phyloP scores from a whole-genome alignment of 2,797 vertebrate genomes.

The Anniella stebbinsi region DNA sequence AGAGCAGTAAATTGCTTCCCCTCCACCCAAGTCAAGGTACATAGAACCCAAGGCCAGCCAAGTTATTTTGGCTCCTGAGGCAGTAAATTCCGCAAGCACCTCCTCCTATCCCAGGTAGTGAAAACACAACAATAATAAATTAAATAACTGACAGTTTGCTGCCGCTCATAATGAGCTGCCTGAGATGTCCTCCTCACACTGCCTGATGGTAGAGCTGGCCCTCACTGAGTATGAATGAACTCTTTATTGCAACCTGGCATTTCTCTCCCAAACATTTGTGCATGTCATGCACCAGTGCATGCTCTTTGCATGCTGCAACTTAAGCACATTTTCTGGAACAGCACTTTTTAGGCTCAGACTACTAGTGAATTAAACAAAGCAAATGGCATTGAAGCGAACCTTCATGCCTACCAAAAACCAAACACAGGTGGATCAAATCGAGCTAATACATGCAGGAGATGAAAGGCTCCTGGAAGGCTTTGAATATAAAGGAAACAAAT shows the following conservation, averaged over 20 bases:
- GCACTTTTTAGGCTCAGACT: background rate
- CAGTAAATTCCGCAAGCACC: background rate
- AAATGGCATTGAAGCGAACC: background rate
- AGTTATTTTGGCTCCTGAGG: background rate
- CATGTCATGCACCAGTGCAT: background rate
- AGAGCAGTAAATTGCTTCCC: background rate
- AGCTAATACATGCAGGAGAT: background rate
- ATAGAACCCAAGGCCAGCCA: background rate
- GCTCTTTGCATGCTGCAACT: background rate
- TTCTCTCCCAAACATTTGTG: background rate
- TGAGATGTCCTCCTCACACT: too few species aligned
- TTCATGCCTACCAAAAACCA: background rate
- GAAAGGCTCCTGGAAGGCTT: conserved; percentile 1
- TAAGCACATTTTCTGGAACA: background rate
- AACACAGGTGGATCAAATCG: conserved; percentile 14
- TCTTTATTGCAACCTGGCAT: background rate
- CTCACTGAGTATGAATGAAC: background rate
- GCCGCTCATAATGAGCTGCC: background rate
- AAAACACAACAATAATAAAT: background rate
- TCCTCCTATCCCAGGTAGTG: too few species aligned
- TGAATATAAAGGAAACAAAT: background rate
- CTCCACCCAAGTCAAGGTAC: background rate
- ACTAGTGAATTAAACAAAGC: background rate
- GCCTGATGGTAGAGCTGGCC: background rate
- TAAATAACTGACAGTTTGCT: background rate